phyloP scores from a whole-genome alignment of 2,888 invertebrate genomes.

The Zaprionus bogoriensis region DNA sequence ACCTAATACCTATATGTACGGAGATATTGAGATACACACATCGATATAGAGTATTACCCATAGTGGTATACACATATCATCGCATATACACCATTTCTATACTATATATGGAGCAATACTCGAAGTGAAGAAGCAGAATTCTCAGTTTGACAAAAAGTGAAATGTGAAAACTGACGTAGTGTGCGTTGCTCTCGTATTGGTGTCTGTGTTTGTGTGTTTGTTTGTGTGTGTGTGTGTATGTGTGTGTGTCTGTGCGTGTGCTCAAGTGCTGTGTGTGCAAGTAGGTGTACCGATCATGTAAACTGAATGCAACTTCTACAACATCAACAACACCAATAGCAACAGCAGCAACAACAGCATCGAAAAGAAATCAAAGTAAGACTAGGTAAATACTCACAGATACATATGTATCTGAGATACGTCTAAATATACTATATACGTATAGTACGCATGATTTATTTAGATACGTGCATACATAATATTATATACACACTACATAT shows the following conservation, averaged over 20 bases:
- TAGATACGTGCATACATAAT: not conserved
- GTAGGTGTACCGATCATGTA: constrained; percentile 40
- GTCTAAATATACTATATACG: not conserved
- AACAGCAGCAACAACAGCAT: not conserved
- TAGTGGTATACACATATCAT: constrained; percentile 17
- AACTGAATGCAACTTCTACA: constrained; percentile 30
- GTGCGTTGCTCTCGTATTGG: not conserved
- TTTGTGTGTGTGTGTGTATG: constrained; percentile 13
- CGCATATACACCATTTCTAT: constrained; percentile 31
- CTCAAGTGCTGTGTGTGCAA: constrained; percentile 7
- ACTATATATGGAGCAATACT: constrained; percentile 49
- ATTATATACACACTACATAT: not conserved
- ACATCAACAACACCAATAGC: not conserved
- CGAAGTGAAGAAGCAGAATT: constrained; percentile 45
- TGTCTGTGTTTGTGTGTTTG: constrained; percentile 11
- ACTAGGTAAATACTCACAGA: constrained; percentile 54
- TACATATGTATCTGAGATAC: constrained; percentile 7
- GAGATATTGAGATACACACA: constrained; percentile 22
- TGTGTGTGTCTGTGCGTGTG: constrained; percentile 9
- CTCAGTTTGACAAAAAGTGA: constrained; percentile 50
- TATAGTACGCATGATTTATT: not conserved
- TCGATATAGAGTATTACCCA: constrained; percentile 12
- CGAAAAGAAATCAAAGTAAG: constrained; percentile 29
- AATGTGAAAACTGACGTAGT: constrained; percentile 50
- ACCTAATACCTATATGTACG: constrained; percentile 32